Conservation (phyloP, 2,797 vertebrate genomes). For the Chiloscyllium punctatum region DNA sequence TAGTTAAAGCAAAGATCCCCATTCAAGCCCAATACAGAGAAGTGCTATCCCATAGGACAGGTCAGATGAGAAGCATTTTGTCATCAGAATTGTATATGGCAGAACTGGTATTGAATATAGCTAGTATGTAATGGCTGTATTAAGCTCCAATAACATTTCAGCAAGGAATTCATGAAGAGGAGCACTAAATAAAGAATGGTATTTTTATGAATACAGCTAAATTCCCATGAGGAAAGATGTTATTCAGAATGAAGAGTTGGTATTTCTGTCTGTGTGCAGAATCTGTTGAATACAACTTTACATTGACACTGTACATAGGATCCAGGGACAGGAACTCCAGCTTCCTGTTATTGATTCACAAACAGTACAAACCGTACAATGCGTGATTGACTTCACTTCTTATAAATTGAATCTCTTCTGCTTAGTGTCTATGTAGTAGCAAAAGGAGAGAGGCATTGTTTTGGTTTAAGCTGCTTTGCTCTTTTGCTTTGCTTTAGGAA, state of each 20-base stretch:
- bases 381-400: neutral
- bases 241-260: neutral
- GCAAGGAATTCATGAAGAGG: neutral
- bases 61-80: no score
- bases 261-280: neutral
- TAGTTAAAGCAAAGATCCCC: neutral
- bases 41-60: neutral
- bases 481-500: neutral
- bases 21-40: neutral
- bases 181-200: neutral
- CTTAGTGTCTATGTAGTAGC: neutral
- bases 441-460: neutral
- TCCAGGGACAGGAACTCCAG: neutral
- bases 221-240: neutral
- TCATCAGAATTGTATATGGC: neutral
- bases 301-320: neutral
- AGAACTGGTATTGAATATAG: neutral
- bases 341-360: conserved; percentile 7
- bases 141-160: neutral
- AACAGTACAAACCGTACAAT: neutral
- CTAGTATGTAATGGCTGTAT: neutral
- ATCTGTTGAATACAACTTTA: neutral
- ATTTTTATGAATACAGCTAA: neutral
- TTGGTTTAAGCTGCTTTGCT: neutral
- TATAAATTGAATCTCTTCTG: neutral